Evolutionary conservation across 2,113 vertebrate genomes (phyloP).

Genomic region (Pavo muticus): DNA sequence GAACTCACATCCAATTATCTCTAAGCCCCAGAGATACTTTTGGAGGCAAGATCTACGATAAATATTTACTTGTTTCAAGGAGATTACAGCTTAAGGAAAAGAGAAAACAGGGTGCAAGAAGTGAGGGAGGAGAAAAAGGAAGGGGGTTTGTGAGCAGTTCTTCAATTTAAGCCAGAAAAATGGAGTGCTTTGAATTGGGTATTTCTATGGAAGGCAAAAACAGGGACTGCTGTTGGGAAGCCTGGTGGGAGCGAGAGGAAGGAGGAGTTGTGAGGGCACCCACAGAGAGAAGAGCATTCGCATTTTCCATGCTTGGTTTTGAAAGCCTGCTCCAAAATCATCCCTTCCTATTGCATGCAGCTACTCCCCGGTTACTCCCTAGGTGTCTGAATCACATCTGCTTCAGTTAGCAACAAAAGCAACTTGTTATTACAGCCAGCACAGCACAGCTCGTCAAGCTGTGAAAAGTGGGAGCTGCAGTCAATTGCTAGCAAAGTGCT

Average conservation of each 20-base stretch:
- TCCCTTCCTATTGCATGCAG: not conserved
- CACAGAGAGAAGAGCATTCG: conserved; percentile 20
- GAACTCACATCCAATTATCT: not conserved
- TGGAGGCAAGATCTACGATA: not conserved
- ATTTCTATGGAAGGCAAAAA: not conserved
- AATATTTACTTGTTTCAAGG: conserved; percentile 6
- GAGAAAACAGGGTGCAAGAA: not conserved
- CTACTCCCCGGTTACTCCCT: conserved; percentile 16
- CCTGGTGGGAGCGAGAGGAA: not conserved
- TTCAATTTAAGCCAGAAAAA: not conserved
- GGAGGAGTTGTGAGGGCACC: conserved; percentile 10
- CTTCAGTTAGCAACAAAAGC: conserved; percentile 49
- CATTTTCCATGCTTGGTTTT: conserved; percentile 21
- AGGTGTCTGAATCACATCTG: conserved; percentile 66
- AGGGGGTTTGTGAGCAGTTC: not conserved
- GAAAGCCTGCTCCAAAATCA: conserved; percentile 22
- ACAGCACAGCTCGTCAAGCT: not conserved
- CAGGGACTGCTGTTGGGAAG: not conserved
- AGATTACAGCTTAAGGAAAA: conserved; percentile 13
- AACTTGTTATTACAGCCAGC: conserved; percentile 15
- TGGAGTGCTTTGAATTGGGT: not conserved
- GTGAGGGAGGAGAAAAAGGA: not conserved
- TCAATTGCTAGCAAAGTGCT: not conserved
- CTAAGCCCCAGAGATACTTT: not conserved
- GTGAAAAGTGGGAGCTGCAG: conserved; percentile 22